Evolutionary conservation across 2,113 vertebrate genomes (phyloP).

Genomic region (Corythornis vintsioides): DNA sequence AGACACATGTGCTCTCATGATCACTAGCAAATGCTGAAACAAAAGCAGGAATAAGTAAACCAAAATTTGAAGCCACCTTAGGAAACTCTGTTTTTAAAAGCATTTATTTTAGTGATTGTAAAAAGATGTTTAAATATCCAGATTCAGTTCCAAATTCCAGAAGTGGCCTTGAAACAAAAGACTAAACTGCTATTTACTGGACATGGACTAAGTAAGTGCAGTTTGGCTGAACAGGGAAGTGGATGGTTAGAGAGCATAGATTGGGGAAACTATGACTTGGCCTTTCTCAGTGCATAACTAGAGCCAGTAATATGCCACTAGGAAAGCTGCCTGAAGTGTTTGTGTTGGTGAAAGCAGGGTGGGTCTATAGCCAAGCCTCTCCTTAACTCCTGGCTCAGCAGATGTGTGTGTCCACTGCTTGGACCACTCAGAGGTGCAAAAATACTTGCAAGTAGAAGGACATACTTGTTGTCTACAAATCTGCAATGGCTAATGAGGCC

Average conservation of each 20-base stretch:
- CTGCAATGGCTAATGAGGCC: neutral
- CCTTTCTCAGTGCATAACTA: neutral
- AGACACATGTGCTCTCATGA: rapidly evolving
- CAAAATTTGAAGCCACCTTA: neutral
- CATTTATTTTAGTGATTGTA: neutral
- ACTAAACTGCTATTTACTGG: neutral
- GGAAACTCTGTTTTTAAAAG: neutral
- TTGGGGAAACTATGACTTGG: neutral
- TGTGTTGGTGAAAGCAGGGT: neutral
- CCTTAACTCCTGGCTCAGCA: neutral
- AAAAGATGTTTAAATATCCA: neutral
- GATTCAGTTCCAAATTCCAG: neutral
- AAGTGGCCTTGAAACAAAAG: neutral
- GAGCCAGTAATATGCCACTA: neutral
- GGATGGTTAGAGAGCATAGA: neutral
- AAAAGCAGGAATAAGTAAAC: neutral
- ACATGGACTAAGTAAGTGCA: rapidly evolving
- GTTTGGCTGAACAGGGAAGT: neutral
- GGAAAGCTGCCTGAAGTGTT: neutral
- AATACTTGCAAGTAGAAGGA: neutral
- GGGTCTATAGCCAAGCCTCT: neutral
- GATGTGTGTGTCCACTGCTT: neutral
- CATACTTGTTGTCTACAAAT: neutral
- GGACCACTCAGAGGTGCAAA: neutral
- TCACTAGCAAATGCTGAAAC: neutral